Evolutionary conservation across 2,888 invertebrate species (phyloP), one percentile per base, ranked within the genome.

Genomic region (Doris montereyensis): DNA sequence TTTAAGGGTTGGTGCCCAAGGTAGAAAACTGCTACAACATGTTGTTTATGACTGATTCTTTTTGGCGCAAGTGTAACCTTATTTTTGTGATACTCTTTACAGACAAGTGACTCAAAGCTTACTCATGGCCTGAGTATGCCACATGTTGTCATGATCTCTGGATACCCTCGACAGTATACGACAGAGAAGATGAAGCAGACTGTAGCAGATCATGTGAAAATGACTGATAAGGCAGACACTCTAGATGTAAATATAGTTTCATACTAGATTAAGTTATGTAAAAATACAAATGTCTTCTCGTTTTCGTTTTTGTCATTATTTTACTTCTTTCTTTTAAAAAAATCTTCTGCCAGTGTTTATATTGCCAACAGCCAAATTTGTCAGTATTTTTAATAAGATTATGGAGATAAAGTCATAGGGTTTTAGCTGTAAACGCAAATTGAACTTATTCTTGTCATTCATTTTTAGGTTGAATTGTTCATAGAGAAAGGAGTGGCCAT

Each of bases 51-150:
- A n/a, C n/a, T n/a, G n/a, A n/a, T n/a, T n/a, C n/a, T n/a, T n/a
- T n/a, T n/a, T n/a, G n/a, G n/a, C n/a, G n/a, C n/a, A n/a, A n/a
- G n/a, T n/a, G n/a, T n/a, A n/a, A n/a, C n/a, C n/a, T n/a, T n/a
- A n/a, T n/a, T n/a, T n/a, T n/a, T n/a, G n/a, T n/a, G n/a, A n/a
- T n/a, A n/a, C n/a, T n/a, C 71, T 1, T 77, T 80, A 8, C 83
- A 90, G 90, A 91, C 91, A 8, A 88, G 88, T 79, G 91, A 91
- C 81, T 85, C 87, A 83, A 88, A 87, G 2, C 86, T 91, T 21
- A 86, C 84, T 2, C 89, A 89, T 79, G 87, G 87, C 32, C 81
- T 90, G n/a, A 80, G 87, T 41, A 82, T 90, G 57, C 82, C 84
- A 2, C 88, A 89, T 77, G 85, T 84, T 2, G 81, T 91, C n/a